These are phyloP conservation scores for Onychostoma macrolepis DNA, from an alignment of 2,113 vertebrate species.

Conservation along the genomic window DNA sequence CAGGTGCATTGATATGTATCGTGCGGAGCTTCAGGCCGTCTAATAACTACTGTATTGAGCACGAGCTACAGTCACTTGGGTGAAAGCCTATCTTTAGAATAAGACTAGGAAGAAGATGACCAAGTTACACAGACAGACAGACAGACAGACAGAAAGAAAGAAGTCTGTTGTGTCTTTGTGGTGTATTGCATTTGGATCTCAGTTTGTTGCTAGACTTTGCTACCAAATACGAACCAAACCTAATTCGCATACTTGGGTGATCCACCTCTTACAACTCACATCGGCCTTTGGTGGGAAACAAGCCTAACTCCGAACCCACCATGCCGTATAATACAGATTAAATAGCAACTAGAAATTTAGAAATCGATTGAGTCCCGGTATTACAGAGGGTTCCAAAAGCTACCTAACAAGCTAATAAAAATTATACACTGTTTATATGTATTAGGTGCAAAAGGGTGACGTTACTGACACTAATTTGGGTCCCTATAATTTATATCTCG, in stretches of 20 bases:
- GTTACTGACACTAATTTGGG: neutral
- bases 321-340: neutral
- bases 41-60: constrained; percentile 84
- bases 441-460: constrained; percentile 50
- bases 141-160: neutral
- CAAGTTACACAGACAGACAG: neutral
- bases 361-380: neutral
- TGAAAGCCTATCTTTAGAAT: constrained; percentile 59
- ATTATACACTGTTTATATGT: neutral
- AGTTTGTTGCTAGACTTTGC: constrained; percentile 20
- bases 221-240: neutral
- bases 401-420: neutral
- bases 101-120: neutral
- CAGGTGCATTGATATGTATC: constrained; percentile 99
- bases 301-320: neutral
- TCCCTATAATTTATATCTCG: constrained; percentile 66
- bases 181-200: neutral
- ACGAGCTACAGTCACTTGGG: constrained; percentile 78
- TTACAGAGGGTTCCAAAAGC: neutral
- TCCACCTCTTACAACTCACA: constrained; percentile 23
- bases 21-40: constrained; percentile 82
- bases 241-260: constrained; percentile 49
- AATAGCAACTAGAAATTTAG: neutral
- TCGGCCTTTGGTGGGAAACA: neutral
- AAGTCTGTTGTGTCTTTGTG: neutral